Base-by-base conservation (phyloP, 1,140 invertebrate genomes). In the Brachionus calyciflorus region DNA sequence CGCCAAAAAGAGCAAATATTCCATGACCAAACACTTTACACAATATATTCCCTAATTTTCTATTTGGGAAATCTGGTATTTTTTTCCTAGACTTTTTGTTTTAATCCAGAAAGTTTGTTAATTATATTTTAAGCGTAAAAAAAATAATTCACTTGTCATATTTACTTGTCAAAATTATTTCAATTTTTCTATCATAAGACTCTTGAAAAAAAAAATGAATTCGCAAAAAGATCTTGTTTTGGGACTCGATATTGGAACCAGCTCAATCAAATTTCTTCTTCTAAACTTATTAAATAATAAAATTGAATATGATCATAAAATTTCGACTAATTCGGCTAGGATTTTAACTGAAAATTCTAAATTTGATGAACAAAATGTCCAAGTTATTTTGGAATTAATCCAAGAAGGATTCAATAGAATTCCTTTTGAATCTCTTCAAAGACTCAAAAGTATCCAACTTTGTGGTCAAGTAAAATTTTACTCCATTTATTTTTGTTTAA, bases 391-490 rank as follows among this genome's bases (percentile, higher is more conserved):
- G 3, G 33, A 63, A 7, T 21, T 63, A 17, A 19, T 63, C n/a
- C n/a, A 63, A n/a, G 40, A 41, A 41, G 28, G 17, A 17, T 63
- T 70, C 7, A 6, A 70, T 9, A 24, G 17, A 21, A 33, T 76
- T 41, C 51, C 28, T n/a, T 2, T 5, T 1, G 3, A 76, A n/a
- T 10, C 40, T 68, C 24, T 60, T 12, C 2, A 37, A 21, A 3
- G 30, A 30, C 21, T 57, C 4, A 10, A 21, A 33, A 53, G 19
- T n/a, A 21, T 70, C 33, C 57, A 77, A 41, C 37, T 84, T 10
- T 80, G 80, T 9, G 83, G 83, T 21, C 83, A 75, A 28, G 48
- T 75, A 28, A 33, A 53, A 21, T 26, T 17, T 40, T 24, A n/a
- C n/a, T n/a, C n/a, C n/a, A n/a, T n/a, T 37, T 17, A 19, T 48